Conservation (phyloP, 2,888 invertebrate genomes). For the Operophtera brumata region DNA sequence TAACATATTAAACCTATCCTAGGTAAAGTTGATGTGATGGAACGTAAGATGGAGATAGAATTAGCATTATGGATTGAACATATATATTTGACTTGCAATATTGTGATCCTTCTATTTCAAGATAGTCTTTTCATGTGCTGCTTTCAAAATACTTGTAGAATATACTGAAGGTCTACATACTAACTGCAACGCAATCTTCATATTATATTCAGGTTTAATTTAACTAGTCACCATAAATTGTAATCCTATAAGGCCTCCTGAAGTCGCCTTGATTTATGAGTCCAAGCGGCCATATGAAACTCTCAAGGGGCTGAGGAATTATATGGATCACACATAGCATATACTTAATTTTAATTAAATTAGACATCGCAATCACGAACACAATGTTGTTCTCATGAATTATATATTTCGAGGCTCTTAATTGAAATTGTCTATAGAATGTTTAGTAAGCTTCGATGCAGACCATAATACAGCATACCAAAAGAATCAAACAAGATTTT, state of each 20-base stretch:
- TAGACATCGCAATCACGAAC: too few relatives aligned
- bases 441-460: not conserved
- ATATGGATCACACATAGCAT: not conserved
- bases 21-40: too few relatives aligned
- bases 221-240: conserved; percentile 4
- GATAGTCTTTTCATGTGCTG: too few relatives aligned
- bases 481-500: conserved; percentile 12
- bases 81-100: too few relatives aligned
- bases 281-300: conserved; percentile 5
- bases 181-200: not conserved
- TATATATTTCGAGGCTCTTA: not conserved
- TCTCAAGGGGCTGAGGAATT: conserved; percentile 1
- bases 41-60: too few relatives aligned
- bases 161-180: not conserved
- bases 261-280: conserved; percentile 11
- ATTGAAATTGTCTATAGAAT: not conserved
- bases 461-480: conserved; percentile 1
- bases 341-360: too few relatives aligned
- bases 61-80: too few relatives aligned
- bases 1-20: not conserved
- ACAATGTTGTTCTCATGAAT: too few relatives aligned
- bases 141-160: too few relatives aligned
- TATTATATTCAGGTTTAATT: not conserved
- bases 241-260: not conserved
- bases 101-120: too few relatives aligned